These are phyloP conservation scores for Ophion costatus DNA, from an alignment of 2,888 invertebrate genomes.

Conservation along the genomic window DNA sequence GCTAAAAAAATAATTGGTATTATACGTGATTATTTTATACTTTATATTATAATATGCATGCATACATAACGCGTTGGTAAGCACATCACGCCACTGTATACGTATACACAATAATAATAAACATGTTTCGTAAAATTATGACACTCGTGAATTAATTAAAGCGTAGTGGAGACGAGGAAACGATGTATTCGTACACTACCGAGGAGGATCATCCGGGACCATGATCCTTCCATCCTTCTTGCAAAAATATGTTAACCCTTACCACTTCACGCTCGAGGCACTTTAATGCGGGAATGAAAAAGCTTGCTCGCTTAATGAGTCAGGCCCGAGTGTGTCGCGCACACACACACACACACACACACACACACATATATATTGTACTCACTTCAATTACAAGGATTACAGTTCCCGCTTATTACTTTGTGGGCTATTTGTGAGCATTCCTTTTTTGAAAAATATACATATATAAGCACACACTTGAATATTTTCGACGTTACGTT, in stretches of 20 bases:
- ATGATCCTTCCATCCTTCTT: background rate
- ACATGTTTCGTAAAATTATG: conserved; percentile 12
- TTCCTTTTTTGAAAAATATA: background rate
- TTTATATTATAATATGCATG: no score
- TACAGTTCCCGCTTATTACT: conserved; percentile 55
- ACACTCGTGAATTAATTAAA: conserved; percentile 30
- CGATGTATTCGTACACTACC: background rate
- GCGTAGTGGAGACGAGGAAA: background rate
- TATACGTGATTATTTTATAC: no score
- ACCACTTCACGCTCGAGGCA: conserved; percentile 11
- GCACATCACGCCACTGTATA: no score
- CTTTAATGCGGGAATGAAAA: conserved; percentile 17
- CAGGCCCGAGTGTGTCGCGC: conserved; percentile 1
- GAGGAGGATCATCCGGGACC: conserved; percentile 15
- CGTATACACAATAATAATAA: background rate
- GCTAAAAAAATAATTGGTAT: no score
- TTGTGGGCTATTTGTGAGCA: conserved; percentile 7
- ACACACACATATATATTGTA: background rate
- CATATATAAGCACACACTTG: background rate
- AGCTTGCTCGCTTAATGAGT: conserved; percentile 23
- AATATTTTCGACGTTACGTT: background rate
- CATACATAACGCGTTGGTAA: no score
- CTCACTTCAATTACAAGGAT: conserved; percentile 22
- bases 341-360: no score
- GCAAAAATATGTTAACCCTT: conserved; percentile 22